These are phyloP conservation scores for Tiliqua scincoides DNA, from an alignment of 2,113 vertebrate species.

Conservation along the genomic window DNA sequence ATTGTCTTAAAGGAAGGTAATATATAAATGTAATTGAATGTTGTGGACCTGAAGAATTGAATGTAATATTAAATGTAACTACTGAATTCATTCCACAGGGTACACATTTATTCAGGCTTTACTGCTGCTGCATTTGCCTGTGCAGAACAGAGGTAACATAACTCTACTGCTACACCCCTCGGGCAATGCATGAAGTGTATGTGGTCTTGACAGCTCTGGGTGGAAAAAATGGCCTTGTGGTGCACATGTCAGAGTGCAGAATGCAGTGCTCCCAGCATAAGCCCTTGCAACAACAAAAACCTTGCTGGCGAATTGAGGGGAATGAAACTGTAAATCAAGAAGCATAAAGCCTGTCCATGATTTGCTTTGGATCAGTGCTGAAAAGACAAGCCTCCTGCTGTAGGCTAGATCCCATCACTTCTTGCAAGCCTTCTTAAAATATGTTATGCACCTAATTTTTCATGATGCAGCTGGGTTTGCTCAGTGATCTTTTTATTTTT, in stretches of 20 bases:
- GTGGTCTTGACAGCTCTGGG: constrained; percentile 36
- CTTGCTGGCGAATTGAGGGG: accelerated
- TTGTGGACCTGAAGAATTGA: neutral
- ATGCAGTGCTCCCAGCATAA: neutral
- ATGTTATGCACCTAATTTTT: neutral
- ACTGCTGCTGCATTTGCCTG: constrained; percentile 21
- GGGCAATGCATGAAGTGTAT: constrained; percentile 30
- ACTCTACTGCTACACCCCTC: accelerated
- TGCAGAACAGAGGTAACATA: neutral
- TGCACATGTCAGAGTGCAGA: accelerated
- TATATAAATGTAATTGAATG: neutral
- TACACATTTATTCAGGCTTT: neutral
- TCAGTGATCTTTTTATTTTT: neutral
- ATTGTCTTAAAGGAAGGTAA: no score
- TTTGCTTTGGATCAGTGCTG: neutral
- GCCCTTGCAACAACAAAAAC: neutral
- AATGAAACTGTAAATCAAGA: constrained; percentile 2
- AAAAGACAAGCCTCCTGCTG: neutral
- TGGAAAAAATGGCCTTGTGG: constrained; percentile 23
- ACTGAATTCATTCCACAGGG: neutral
- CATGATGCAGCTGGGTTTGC: neutral
- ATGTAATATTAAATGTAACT: neutral
- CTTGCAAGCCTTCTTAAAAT: constrained; percentile 1
- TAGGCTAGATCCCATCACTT: neutral
- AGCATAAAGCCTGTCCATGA: neutral